Evolutionary conservation across 1,140 invertebrate genomes (phyloP), one percentile per base, ranked within the genome.

Genomic region (Cydia amplana): DNA sequence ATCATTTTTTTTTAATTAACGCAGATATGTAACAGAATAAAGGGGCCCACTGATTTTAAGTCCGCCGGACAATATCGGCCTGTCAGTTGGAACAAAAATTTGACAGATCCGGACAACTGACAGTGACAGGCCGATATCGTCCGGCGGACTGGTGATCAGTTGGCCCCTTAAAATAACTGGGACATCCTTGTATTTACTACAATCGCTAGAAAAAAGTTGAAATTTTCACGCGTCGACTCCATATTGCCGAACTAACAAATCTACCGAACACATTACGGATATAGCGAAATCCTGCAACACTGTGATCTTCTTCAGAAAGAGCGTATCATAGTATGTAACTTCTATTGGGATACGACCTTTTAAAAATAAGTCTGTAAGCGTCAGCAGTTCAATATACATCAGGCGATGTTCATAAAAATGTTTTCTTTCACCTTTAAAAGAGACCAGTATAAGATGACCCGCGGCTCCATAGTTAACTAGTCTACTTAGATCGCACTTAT

Each of bases 191-290:
- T 46, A 14, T 16, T 46, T 46, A 46, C 12, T 46, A 51, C 49
- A 51, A 51, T 51, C 7, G 49, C n/a, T 18, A 18, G 49, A 51
- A n/a, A 49, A 18, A 10, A n/a, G n/a, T 51, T n/a, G 18, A 18
- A 51, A 51, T 51, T 51, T 51, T 51, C 49, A n/a, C 16, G 18
- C 49, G 12, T 14, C 0, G 49, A 18, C 16, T 18, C 49, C 49
- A 51, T 51, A 51, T 51, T 51, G 49, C 55, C 55, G 20, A 60
- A 60, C 55, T 60, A 23, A 60, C 55, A 60, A 60, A 60, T 60
- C 55, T 60, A 60, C 55, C 55, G 20, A 12, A 60, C 55, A 60
- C 20, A 60, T 60, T 23, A 20, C 9, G 55, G 55, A 60, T 23
- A 60, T 60, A 51, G 49, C 55, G 20, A 60, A 60, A 60, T 60